These are phyloP conservation scores for Serranus cabrilla DNA, from an alignment of 2,797 vertebrate species.

Conservation along the genomic window DNA sequence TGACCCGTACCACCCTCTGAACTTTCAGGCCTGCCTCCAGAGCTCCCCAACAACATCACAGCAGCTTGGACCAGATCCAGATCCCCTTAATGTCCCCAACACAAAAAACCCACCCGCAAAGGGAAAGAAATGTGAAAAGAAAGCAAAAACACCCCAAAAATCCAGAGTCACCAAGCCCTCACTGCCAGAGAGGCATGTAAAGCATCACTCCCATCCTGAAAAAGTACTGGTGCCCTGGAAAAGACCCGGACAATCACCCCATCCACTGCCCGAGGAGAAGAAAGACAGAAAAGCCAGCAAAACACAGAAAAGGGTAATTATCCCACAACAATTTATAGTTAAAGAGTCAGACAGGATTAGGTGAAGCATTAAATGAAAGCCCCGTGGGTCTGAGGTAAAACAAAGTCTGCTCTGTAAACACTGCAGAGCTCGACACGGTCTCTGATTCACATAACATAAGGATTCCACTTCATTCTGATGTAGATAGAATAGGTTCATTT, in stretches of 20 bases:
- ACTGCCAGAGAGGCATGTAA: constrained; percentile 52
- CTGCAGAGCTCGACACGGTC: neutral
- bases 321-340: neutral
- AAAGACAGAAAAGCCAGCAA: neutral
- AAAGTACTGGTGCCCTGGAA: constrained; percentile 76
- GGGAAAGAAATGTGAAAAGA: constrained; percentile 7
- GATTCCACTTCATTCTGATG: neutral
- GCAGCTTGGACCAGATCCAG: neutral
- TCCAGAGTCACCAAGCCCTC: constrained; percentile 39
- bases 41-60: constrained; percentile 39
- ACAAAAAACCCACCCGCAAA: neutral
- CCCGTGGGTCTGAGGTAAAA: neutral
- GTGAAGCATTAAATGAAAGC: neutral
- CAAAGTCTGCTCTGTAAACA: neutral
- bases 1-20: constrained; percentile 87
- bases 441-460: neutral
- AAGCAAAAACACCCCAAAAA: constrained; percentile 5
- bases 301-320: constrained; percentile 79
- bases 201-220: constrained; percentile 65
- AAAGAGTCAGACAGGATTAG: neutral
- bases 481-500: no score
- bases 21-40: constrained; percentile 81
- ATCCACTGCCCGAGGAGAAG: neutral
- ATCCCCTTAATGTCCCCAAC: neutral
- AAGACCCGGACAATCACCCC: constrained; percentile 32